Evolutionary conservation across 2,888 invertebrate species (phyloP).

Genomic region (Tipula lateralis): DNA sequence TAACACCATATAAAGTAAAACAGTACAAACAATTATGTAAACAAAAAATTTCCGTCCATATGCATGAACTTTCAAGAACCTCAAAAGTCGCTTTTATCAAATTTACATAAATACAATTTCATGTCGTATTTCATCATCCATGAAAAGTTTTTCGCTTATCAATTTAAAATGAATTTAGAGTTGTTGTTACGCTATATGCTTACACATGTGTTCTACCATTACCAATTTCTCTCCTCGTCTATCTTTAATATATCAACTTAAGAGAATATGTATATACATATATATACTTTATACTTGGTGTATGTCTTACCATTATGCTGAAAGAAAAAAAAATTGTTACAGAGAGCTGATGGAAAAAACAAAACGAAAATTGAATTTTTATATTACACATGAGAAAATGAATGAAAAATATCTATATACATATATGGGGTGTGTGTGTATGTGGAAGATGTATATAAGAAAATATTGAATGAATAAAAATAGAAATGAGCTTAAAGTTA

Average conservation of each 20-base stretch:
- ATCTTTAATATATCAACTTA: conserved; percentile 24
- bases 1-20: too few relatives aligned
- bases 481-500: not conserved
- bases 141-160: not conserved
- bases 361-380: conserved; percentile 21
- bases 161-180: conserved; percentile 5
- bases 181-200: not conserved
- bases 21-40: too few relatives aligned
- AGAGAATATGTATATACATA: not conserved
- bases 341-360: not conserved
- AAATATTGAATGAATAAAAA: conserved; percentile 19
- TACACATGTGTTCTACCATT: not conserved
- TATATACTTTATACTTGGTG: not conserved
- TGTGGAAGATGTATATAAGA: not conserved
- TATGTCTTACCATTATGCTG: not conserved
- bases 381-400: conserved; percentile 11
- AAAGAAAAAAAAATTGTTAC: not conserved
- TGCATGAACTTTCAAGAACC: too few relatives aligned
- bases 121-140: not conserved
- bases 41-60: too few relatives aligned
- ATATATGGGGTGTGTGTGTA: not conserved
- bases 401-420: not conserved
- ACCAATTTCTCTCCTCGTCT: not conserved
- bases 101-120: conserved; percentile 5
- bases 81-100: not conserved